phyloP scores from a whole-genome alignment of 2,113 vertebrate species.

The Apodemus sylvaticus region DNA sequence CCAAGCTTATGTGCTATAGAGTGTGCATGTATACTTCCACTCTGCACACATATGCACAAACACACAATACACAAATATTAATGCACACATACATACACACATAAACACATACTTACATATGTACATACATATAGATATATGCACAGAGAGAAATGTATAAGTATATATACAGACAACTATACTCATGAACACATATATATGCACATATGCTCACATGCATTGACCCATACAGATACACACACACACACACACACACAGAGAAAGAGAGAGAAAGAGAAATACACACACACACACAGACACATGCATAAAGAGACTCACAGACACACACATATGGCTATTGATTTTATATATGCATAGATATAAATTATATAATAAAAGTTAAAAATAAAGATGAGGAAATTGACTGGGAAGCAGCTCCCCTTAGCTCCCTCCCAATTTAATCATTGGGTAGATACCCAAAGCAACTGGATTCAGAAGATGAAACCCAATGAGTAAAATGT shows the following conservation, averaged over 20 bases:
- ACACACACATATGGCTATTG: not conserved
- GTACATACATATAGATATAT: not conserved
- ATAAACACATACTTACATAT: not conserved
- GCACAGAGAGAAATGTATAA: not conserved
- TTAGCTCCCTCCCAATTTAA: not conserved
- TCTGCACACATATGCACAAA: not conserved
- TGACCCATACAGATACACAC: accelerated
- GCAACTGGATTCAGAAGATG: not conserved
- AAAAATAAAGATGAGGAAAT: not conserved
- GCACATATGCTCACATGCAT: not conserved
- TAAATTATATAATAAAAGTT: too few species aligned
- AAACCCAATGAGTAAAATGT: not conserved
- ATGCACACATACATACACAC: not conserved
- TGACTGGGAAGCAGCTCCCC: not conserved
- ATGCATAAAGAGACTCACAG: too few species aligned
- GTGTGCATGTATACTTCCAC: not conserved
- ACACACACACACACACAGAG: not conserved
- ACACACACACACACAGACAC: too few species aligned
- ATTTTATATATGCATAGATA: not conserved
- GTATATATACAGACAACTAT: accelerated
- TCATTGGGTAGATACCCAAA: not conserved
- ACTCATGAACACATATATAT: not conserved
- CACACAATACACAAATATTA: not conserved
- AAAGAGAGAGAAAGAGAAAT: too few species aligned
- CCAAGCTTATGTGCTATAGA: not conserved